phyloP scores from a whole-genome alignment of 2,113 vertebrate genomes.

The Buteo buteo region DNA sequence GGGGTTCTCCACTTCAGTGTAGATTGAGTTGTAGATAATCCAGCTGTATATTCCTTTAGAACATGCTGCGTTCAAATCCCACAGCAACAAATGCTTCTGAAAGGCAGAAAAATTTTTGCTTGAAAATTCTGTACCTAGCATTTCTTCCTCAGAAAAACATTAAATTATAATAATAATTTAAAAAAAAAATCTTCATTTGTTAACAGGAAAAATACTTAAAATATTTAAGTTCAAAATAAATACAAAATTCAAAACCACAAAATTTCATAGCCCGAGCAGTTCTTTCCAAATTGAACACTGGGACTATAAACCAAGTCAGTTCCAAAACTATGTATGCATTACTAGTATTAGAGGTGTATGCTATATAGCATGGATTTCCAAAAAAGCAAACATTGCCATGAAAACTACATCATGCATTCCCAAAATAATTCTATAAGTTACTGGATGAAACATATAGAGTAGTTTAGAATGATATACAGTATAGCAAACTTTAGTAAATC shows the following conservation, averaged over 20 bases:
- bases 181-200: not conserved
- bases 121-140: not conserved
- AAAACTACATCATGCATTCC: not conserved
- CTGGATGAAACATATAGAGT: not conserved
- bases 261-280: not conserved
- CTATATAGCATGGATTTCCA: not conserved
- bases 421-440: conserved; percentile 23
- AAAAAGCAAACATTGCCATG: not conserved
- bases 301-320: not conserved
- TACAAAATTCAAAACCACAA: not conserved
- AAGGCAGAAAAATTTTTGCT: not conserved
- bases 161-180: not conserved
- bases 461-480: not conserved
- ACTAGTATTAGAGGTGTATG: not conserved
- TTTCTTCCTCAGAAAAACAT: not conserved
- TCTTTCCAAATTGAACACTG: not conserved
- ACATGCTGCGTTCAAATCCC: not conserved
- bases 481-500: conserved; percentile 6
- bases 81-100: not conserved
- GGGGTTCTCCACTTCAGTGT: not conserved
- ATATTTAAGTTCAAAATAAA: not conserved
- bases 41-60: not conserved
- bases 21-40: not conserved
- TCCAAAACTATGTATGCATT: not conserved
- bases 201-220: not conserved